Base-by-base conservation (phyloP, 92 coral and sea anemone genomes). In the Zoanthus gigantus region DNA sequence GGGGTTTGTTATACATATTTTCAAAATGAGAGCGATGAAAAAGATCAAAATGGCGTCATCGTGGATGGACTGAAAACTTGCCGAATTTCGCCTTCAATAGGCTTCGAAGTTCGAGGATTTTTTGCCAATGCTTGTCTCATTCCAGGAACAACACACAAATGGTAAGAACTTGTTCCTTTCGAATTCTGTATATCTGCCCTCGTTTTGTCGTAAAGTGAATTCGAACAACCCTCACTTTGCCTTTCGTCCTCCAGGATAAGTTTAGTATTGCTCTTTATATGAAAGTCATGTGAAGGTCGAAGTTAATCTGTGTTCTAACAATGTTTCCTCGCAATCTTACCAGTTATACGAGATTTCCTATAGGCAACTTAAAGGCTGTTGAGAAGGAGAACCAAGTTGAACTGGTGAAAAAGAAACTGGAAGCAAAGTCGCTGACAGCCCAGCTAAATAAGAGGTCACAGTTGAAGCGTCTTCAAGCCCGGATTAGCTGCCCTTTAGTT, bases 171-270 rank as follows among this genome's bases (percentile, higher is more conserved):
- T 74, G 78, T 74, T 74, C 58, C 14, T 74, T 74, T 74, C 60
- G 2, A 74, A 74, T 74, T 74, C 48, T 74, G 0, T 0, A 74
- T 17, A 37, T 37, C 4, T 28, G 15, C 44, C 61, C 34, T 23
- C 53, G 46, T 50, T 76, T 50, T 28, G 80, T 16, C 30, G 28
- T 76, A 76, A 23, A 58, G 37, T 48, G 61, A 50, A 34, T 50
- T 37, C 42, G 42, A 37, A 37, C 42, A 37, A 34, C 3, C 42
- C 42, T 1, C 42, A 37, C 42, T 37, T 48, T 76, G 66, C 65
- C 80, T 23, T 76, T 76, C 65, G 44, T 76, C 80, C 80, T 76
- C 80, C 45, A 50, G 80, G 80, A 76, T 52, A 18, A 6, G 63
- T 50, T 37, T 37, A 37, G 42, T 37, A 37, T 4, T 37, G 42